Evolutionary conservation across 1,140 invertebrate genomes (phyloP), one percentile per base, ranked within the genome.

Genomic region (Zaprionus africanus): DNA sequence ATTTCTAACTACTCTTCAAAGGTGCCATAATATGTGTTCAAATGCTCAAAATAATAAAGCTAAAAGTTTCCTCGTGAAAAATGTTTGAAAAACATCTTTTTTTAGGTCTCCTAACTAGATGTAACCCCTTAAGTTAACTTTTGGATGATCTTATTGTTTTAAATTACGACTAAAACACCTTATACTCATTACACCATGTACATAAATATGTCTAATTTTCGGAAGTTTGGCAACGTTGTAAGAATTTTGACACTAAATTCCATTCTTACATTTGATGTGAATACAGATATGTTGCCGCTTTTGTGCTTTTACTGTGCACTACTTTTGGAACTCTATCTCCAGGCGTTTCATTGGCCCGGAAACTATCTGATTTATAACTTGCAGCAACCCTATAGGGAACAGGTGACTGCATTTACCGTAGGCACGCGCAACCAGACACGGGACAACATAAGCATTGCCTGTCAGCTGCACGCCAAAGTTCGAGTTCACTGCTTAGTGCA

Each of bases 391-490:
- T 85, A 85, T 34, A 34, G 26, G 13, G 82, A 85, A 49, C 17
- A 15, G 0, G 11, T 85, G 4, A 1, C 1, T 0, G 34, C 34
- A 1, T 82, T 43, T 51, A 41, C 57, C 3, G 61, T 82, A 17
- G 76, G 72, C 1, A 17, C 19, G 1, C 51, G 82, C 1, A 73
- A 67, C 13, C 51, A 87, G 26, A 46, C 56, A 1, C 61, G 54
- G 76, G 66, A 82, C 28, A 75, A 82, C 19, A 28, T 15, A 5
- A 58, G 22, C 15, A 98, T 2, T 94, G 94, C 74, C 96, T 96
- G 4, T 96, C 95, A 84, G 97, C 98, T 91, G 95, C 96, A 0
- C 93, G 96, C 19, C 97, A 98, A 93, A 93, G 94, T 0, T 90
- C 97, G 34, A 96, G 97, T 22, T 93, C 98, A 61, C 98, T 99